A percentile compares a stretch with the other conserved stretches of the same genome.
These are phyloP conservation scores for Nymphalis urticae DNA, from an alignment of 2,888 invertebrate genomes.

Conservation along the genomic window DNA sequence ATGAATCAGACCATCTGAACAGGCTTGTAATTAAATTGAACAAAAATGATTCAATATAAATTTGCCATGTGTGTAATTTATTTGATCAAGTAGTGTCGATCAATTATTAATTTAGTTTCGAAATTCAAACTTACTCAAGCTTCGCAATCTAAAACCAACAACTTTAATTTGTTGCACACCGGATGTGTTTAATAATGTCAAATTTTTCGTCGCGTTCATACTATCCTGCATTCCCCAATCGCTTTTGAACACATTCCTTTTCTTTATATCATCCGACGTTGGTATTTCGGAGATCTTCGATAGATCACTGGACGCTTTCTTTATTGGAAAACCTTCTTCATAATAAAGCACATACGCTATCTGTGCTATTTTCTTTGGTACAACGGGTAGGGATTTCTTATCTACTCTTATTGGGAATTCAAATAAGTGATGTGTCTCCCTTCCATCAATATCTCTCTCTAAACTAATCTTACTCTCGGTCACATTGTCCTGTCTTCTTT, in stretches of 20 bases:
- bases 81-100: too few species aligned
- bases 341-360: conserved; percentile 75
- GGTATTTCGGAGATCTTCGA: conserved; percentile 55
- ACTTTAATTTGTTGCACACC: conserved; percentile 64
- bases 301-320: conserved; percentile 55
- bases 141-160: conserved; percentile 70
- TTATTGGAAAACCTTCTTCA: conserved; percentile 64
- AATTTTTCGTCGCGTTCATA: conserved; percentile 62
- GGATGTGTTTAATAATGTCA: conserved; percentile 67
- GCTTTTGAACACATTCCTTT: conserved; percentile 64
- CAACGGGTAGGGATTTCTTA: conserved; percentile 58
- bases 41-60: too few species aligned
- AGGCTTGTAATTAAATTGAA: too few species aligned
- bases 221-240: conserved; percentile 64
- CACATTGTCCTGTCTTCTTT: conserved; percentile 64
- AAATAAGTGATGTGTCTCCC: conserved; percentile 56
- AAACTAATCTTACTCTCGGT: conserved; percentile 53
- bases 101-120: background rate
- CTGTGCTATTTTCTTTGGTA: conserved; percentile 54
- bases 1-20: too few species aligned
- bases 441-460: conserved; percentile 50
- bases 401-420: conserved; percentile 61
- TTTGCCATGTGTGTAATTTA: too few species aligned
- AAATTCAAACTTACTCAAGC: conserved; percentile 64
- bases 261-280: conserved; percentile 58